phyloP scores from a whole-genome alignment of 2,888 invertebrate genomes.

The Volucella inanis region DNA sequence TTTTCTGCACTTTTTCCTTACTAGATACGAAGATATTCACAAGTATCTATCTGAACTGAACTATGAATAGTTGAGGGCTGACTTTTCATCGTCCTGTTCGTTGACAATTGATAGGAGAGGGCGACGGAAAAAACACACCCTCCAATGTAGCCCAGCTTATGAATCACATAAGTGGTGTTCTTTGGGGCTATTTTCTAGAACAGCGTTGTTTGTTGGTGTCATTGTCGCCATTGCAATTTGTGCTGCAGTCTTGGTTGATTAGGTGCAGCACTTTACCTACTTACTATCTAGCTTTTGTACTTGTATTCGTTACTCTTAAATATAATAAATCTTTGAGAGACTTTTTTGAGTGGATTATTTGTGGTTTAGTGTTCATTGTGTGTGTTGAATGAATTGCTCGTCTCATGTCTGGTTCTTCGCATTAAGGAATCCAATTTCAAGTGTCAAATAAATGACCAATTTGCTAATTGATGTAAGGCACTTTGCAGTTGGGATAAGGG shows the following conservation, averaged over 20 bases:
- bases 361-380: constrained; percentile 13
- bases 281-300: constrained; percentile 14
- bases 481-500: no score
- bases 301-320: constrained; percentile 29
- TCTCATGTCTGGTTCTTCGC: no score
- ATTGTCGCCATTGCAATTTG: constrained; percentile 15
- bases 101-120: neutral
- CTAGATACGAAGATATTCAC: no score
- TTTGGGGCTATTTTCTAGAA: constrained; percentile 64
- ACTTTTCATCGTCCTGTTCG: no score
- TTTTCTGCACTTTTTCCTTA: neutral
- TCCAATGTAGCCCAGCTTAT: constrained; percentile 33
- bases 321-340: constrained; percentile 40
- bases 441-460: no score
- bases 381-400: neutral
- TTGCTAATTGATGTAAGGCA: no score
- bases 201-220: constrained; percentile 4
- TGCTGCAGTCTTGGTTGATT: neutral
- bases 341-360: constrained; percentile 12
- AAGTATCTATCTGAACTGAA: neutral
- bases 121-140: neutral
- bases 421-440: no score
- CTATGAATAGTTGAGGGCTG: neutral
- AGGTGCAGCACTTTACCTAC: constrained; percentile 50
- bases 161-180: constrained; percentile 49